Percentiles rank a stretch among this genome's conserved stretches.
phyloP scores from a whole-genome alignment of 2,888 invertebrate genomes.

The Tinea semifulvella region DNA sequence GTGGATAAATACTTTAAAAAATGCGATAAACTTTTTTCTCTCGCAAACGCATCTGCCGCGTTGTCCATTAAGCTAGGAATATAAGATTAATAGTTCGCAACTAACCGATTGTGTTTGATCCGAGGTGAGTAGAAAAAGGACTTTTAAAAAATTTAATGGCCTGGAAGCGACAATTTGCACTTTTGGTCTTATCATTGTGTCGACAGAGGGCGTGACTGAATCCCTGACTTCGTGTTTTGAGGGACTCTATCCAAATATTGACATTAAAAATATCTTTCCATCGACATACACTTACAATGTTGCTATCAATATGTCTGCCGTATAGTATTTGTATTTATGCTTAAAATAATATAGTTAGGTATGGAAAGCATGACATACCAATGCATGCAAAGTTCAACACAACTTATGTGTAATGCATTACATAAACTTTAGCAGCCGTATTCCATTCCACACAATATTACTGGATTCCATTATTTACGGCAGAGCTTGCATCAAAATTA shows the following conservation, averaged over 20 bases:
- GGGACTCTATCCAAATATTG: slow-evolving; percentile 57
- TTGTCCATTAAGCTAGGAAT: slow-evolving; percentile 38
- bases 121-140: slow-evolving; percentile 25
- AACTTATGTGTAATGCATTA: too few species aligned
- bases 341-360: too few species aligned
- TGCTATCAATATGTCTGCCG: background rate
- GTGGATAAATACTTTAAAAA: background rate
- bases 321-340: background rate
- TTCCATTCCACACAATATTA: too few species aligned
- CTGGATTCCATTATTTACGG: too few species aligned
- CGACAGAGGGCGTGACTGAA: slow-evolving; percentile 54
- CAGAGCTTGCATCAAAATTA: too few species aligned
- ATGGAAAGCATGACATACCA: too few species aligned
- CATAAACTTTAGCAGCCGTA: too few species aligned
- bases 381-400: too few species aligned
- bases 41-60: slow-evolving; percentile 13
- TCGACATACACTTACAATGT: background rate
- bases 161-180: slow-evolving; percentile 63
- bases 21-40: background rate
- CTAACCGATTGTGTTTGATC: slow-evolving; percentile 19
- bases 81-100: slow-evolving; percentile 51
- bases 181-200: slow-evolving; percentile 44
- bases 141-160: slow-evolving; percentile 54
- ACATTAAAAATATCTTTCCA: slow-evolving; percentile 27
- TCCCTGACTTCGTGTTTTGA: slow-evolving; percentile 40